Evolutionary conservation across 2,888 invertebrate genomes (phyloP), one percentile per base, ranked within the genome.

Genomic region (Andrena marginata): DNA sequence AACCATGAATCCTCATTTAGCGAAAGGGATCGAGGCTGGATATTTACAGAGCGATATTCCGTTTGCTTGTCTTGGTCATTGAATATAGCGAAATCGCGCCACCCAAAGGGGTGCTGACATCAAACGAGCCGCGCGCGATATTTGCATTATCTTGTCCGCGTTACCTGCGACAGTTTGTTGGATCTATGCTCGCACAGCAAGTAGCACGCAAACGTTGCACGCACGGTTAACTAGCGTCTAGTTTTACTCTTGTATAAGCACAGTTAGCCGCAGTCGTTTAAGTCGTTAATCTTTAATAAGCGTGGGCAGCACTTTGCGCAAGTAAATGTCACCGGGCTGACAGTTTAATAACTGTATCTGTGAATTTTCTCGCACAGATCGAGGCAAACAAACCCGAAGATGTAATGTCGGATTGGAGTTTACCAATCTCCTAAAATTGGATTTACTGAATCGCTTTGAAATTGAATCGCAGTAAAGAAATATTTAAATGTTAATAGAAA

Each of bases 301-400:
- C 56, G 69, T 69, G 33, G 69, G 59, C 29, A 59, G 59, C 59
- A 49, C 64, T 42, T 63, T 42, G 8, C n/a, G 4, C 5, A 8
- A 26, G 49, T 79, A 77, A 77, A 77, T 70, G 56, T 77, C 49
- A 49, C 4, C 23, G 73, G 20, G 60, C 33, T 59, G 20, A 5
- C 33, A 4, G 10, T 13, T 59, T 33, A 20, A 26, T 56, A 23
- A 23, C 8, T 56, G 42, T 26, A 13, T 23, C 10, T 23, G 10
- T 1, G 10, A 23, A 1, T 56, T 26, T 26, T 8, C 2, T 56
- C 8, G 8, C 7, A 54, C 8, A 54, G 20, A 54, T 8, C 2
- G 20, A 16, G 26, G n/a, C 1, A 26, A 54, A 33, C 1, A 23
- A 23, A 29, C 29, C 16, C 2, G 29, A 54, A 54, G 51, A 16